A percentile compares a stretch with the other conserved stretches of the same genome.
phyloP scores from a whole-genome alignment of 1,140 invertebrate species.

The Neuroterus valhalla region DNA sequence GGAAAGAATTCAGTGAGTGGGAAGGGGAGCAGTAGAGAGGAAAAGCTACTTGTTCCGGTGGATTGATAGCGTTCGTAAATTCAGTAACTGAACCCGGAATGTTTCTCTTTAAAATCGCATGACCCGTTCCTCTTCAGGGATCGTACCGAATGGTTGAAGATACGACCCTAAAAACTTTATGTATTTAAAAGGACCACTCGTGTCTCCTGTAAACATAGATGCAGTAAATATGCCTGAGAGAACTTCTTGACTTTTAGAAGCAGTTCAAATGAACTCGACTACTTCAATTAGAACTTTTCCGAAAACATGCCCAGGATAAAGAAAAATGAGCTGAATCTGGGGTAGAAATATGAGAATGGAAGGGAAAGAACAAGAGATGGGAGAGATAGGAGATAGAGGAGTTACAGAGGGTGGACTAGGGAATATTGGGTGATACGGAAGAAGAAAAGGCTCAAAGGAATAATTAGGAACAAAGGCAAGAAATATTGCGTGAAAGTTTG shows the following conservation, averaged over 20 bases:
- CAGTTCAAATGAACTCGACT: background rate
- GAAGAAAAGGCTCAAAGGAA: too few relatives aligned
- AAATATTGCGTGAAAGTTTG: too few relatives aligned
- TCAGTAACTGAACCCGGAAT: background rate
- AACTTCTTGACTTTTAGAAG: background rate
- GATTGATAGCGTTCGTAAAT: constrained; percentile 18
- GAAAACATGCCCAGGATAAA: too few relatives aligned
- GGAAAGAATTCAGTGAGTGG: background rate
- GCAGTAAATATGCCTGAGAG: background rate
- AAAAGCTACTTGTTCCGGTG: constrained; percentile 17
- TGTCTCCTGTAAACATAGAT: background rate
- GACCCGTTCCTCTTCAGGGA: background rate
- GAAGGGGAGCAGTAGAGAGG: constrained; percentile 3
- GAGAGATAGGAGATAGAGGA: too few relatives aligned
- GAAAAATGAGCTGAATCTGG: too few relatives aligned
- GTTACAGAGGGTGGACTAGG: too few relatives aligned
- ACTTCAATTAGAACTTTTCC: background rate
- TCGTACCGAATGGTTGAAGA: background rate
- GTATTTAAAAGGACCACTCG: background rate
- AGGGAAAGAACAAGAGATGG: too few relatives aligned
- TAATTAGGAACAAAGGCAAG: too few relatives aligned
- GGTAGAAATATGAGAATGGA: too few relatives aligned
- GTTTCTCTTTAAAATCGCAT: constrained; percentile 12
- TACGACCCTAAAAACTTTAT: background rate
- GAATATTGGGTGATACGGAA: too few relatives aligned